These are phyloP conservation scores for Drosophila mettleri DNA, from an alignment of 2,888 invertebrate genomes.

Conservation along the genomic window DNA sequence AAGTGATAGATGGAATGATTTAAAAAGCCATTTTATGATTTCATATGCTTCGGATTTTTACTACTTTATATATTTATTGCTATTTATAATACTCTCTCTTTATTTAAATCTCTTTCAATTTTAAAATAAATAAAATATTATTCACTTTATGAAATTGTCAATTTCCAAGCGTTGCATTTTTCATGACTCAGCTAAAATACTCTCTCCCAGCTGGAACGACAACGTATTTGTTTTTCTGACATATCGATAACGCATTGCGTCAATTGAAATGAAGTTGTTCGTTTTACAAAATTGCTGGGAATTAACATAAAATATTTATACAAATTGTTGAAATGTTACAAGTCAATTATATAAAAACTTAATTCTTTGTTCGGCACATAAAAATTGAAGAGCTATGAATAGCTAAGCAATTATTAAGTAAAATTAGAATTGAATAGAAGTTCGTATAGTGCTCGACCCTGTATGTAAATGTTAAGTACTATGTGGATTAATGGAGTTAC, in stretches of 20 bases:
- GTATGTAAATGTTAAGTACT: slow-evolving; percentile 1
- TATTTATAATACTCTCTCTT: no score
- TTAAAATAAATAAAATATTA: not conserved
- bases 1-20: no score
- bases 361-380: slow-evolving; percentile 14
- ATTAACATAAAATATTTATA: slow-evolving; percentile 40
- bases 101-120: no score
- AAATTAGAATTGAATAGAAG: slow-evolving; percentile 20
- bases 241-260: slow-evolving; percentile 24
- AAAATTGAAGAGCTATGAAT: slow-evolving; percentile 14
- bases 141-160: not conserved
- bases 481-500: slow-evolving; percentile 3
- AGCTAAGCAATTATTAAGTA: slow-evolving; percentile 21
- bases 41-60: no score
- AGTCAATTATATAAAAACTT: slow-evolving; percentile 35
- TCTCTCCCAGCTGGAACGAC: not conserved
- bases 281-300: slow-evolving; percentile 23
- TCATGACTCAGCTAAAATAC: not conserved
- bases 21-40: no score
- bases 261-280: slow-evolving; percentile 36
- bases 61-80: no score
- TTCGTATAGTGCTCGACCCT: slow-evolving; percentile 6
- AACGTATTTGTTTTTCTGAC: not conserved
- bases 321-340: slow-evolving; percentile 22
- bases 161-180: not conserved